Base-by-base conservation (phyloP, 2,888 invertebrate species). In the Tipula lateralis region DNA sequence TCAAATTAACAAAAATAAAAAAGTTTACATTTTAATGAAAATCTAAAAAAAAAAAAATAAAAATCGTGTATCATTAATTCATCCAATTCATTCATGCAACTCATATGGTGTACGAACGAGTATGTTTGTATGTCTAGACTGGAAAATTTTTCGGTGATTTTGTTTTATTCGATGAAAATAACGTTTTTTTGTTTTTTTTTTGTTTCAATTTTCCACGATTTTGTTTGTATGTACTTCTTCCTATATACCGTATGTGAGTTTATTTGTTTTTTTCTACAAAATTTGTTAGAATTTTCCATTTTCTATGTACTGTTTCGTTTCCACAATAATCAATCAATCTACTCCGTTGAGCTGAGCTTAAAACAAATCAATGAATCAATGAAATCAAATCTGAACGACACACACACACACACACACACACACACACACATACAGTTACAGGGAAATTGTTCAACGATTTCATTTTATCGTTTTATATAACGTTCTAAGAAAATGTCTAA, bases 91-190 rank as follows among this genome's bases (percentile, higher is more conserved):
- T 66, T 66, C 66, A 66, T 66, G 66, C 66, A 66, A 66, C 24
- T 66, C 66, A 66, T 66, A 66, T 66, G 66, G 66, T 66, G 24
- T n/a, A n/a, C n/a, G n/a, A n/a, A n/a, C n/a, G n/a, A n/a, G n/a
- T n/a, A n/a, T n/a, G n/a, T n/a, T n/a, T n/a, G n/a, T 66, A 66
- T 24, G 66, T 66, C 66, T 66, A 66, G 66, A 66, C 66, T 66
- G 44, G 16, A 50, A 19, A 50, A 50, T 16, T 50, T 50, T 50
- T 50, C 16, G 44, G 16, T 50, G 16, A 50, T 50, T 50, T 50
- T 50, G 19, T 50, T 50, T 50, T 50, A 50, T 50, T 50, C 16
- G 44, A 4, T 50, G 44, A 50, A 50, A 16, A 5, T 16, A 50
- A 19, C n/a, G n/a, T n/a, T n/a, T n/a, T n/a, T n/a, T n/a, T n/a